Evolutionary conservation across 1,140 invertebrate species (phyloP), one percentile per base, ranked within the genome.

Genomic region (Gerris buenoi): DNA sequence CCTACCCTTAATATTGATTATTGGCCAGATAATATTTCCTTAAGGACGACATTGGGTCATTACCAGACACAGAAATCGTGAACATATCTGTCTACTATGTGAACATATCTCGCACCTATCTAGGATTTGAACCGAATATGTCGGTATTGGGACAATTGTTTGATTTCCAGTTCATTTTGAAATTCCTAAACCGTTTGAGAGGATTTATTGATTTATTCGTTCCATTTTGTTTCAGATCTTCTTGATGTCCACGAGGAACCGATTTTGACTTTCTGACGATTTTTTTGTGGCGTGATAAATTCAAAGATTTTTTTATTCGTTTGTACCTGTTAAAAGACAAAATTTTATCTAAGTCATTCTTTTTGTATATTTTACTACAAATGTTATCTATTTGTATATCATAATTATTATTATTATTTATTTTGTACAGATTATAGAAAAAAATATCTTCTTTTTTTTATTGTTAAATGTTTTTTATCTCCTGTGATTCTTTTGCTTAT

Each of bases 221-320:
- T 18, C 18, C 57, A 74, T 72, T 74, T 69, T 72, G 74, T 84
- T 82, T 56, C 82, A 93, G 89, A 91, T 82, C 88, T 92, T 68
- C 76, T 93, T 74, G 90, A 92, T 79, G 87, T 89, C 77, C 85
- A 88, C 76, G 89, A 91, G 78, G 88, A 88, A 71, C 90, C 90
- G 23, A 91, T 92, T 74, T 77, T 93, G 73, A 93, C 90, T 65
- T 93, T 93, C 80, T 93, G 88, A 79, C 74, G 72, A 64, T 65
- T 56, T 33, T 25, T 23, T 22, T n/a, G 25, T 26, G 46, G n/a
- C 23, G 61, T 46, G 5, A 10, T 46, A 61, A 56, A 62, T 57
- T 60, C 25, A 63, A 56, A 2, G 26, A 18, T n/a, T 64, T 27
- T 27, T 62, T 59, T 65, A 62, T 26, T 25, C 25, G 18, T 68